Percentiles rank a stretch among this genome's conserved stretches.
Evolutionary conservation across 1,140 invertebrate genomes (phyloP).

Genomic region (Cotesia vestalis): DNA sequence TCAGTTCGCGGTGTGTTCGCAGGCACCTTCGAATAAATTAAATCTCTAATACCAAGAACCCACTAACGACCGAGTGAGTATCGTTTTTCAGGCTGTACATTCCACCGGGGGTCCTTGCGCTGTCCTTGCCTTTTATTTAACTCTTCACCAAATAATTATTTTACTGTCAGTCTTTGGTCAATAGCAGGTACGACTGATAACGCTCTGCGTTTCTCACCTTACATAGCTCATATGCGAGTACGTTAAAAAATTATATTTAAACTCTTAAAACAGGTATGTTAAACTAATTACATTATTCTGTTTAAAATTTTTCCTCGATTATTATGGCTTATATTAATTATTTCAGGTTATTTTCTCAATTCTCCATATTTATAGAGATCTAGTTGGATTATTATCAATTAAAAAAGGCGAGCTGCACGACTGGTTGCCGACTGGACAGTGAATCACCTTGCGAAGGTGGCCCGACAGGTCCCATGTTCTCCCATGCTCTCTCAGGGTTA

Average conservation of each 20-base stretch:
- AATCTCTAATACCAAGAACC: conserved; percentile 54
- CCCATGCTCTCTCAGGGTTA: no score
- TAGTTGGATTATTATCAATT: conserved; percentile 15
- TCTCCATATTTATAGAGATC: neutral
- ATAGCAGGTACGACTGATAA: neutral
- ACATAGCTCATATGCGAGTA: no score
- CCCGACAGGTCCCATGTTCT: conserved; percentile 43
- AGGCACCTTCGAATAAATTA: conserved; percentile 53
- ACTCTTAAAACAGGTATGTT: no score
- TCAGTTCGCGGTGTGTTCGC: conserved; percentile 33
- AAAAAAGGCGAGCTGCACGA: conserved; percentile 25
- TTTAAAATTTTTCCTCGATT: no score
- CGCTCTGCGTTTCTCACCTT: neutral
- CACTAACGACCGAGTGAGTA: conserved; percentile 46
- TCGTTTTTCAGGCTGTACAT: conserved; percentile 17
- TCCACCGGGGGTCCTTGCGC: conserved; percentile 25
- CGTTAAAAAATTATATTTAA: no score
- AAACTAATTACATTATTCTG: no score
- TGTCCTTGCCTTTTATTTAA: conserved; percentile 27
- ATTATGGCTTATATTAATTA: no score
- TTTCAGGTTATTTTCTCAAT: no score
- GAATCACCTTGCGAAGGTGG: conserved; percentile 61
- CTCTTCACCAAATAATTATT: conserved; percentile 17
- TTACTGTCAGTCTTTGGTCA: conserved; percentile 7
- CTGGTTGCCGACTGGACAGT: conserved; percentile 41